These are phyloP conservation scores for Gymnosoma rotundatum DNA, from an alignment of 2,888 invertebrate species.

Conservation along the genomic window DNA sequence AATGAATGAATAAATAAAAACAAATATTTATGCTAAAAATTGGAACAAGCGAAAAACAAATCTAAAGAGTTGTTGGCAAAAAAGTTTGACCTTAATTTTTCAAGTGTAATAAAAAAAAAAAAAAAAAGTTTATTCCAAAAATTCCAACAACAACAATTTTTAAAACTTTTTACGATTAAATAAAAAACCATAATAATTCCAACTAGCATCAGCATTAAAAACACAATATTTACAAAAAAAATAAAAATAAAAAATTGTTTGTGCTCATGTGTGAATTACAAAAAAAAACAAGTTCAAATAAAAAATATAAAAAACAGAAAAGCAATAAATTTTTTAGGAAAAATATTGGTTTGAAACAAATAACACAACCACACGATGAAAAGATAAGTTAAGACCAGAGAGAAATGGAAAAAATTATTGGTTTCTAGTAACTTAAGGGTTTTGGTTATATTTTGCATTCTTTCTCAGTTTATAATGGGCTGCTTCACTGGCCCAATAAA, in stretches of 20 bases:
- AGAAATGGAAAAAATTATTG: constrained; percentile 38
- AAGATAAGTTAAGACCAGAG: constrained; percentile 57
- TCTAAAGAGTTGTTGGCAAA: constrained; percentile 49
- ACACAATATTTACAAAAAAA: neutral
- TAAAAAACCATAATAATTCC: constrained; percentile 41
- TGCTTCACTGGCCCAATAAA: constrained; percentile 20
- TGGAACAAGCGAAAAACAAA: constrained; percentile 16
- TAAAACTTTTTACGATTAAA: constrained; percentile 51
- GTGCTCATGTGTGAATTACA: constrained; percentile 63
- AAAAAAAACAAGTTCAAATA: constrained; percentile 10
- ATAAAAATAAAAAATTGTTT: constrained; percentile 11
- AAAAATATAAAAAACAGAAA: constrained; percentile 36
- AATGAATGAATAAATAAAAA: constrained; percentile 11
- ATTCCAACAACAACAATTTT: constrained; percentile 35
- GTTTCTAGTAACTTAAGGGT: constrained; percentile 32
- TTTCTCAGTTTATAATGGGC: neutral
- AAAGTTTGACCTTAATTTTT: constrained; percentile 69
- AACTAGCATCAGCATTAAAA: constrained; percentile 44
- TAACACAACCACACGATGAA: constrained; percentile 67
- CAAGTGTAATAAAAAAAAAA: constrained; percentile 57
- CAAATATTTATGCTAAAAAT: constrained; percentile 33
- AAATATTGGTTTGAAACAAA: constrained; percentile 59
- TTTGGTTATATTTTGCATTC: neutral
- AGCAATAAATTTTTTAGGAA: constrained; percentile 62
- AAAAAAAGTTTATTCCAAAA: constrained; percentile 39